Conservation (phyloP, 2,113 vertebrate genomes). For the Nannospalax galili region DNA sequence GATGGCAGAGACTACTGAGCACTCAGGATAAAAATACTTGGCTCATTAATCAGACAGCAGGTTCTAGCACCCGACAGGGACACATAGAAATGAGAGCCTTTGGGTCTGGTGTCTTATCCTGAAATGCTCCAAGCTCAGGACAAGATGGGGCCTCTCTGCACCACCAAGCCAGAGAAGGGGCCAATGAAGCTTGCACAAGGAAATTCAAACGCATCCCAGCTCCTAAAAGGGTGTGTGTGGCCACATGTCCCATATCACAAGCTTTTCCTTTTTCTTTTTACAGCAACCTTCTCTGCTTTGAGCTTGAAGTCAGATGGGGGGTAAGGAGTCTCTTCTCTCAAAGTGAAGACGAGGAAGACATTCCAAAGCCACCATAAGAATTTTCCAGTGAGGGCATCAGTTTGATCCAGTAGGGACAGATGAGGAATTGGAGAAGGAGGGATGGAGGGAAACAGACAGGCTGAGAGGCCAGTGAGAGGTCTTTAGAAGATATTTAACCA, state of each 20-base stretch:
- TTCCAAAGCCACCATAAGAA: neutral
- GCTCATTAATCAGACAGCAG: constrained; percentile 36
- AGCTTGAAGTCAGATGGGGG: neutral
- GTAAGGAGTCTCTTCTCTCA: neutral
- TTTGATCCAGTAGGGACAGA: neutral
- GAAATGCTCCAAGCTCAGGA: neutral
- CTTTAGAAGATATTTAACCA: neutral
- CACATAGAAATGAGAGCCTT: neutral
- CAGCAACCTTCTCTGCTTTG: neutral
- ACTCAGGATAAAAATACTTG: constrained; percentile 73
- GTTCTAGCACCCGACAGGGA: neutral
- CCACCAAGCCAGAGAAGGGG: neutral
- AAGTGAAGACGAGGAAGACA: neutral
- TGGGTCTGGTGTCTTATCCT: neutral
- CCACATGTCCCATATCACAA: no score
- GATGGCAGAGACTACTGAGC: constrained; percentile 31
- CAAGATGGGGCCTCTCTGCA: neutral
- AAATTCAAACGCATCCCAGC: neutral
- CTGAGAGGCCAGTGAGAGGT: neutral
- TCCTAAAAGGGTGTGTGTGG: neutral
- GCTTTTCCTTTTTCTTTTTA: neutral
- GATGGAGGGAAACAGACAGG: neutral
- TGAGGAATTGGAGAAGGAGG: neutral
- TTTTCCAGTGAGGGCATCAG: neutral
- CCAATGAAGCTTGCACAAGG: neutral